Evolutionary conservation across 2,888 invertebrate species (phyloP).

Genomic region (Alsophila aescularia): DNA sequence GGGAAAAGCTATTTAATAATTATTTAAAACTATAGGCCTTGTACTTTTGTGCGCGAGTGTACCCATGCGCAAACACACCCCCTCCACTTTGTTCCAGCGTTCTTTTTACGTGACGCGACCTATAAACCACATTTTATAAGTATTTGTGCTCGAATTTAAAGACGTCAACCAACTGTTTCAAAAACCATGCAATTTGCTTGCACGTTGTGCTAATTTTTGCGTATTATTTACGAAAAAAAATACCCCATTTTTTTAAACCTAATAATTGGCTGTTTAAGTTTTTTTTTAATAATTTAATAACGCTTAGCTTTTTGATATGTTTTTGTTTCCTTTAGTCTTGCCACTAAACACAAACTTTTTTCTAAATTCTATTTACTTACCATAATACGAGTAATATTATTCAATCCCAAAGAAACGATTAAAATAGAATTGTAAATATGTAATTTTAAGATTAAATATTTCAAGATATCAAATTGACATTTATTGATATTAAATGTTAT

Average conservation of each 20-base stretch:
- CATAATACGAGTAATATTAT: no score
- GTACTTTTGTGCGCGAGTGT: no score
- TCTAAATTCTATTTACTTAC: background rate
- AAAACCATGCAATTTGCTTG: background rate
- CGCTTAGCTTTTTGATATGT: conserved; percentile 39
- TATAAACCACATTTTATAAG: no score
- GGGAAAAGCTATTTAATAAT: no score
- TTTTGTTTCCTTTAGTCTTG: conserved; percentile 14
- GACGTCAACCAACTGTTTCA: background rate
- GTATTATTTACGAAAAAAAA: background rate
- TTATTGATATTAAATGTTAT: background rate
- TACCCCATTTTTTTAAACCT: no score
- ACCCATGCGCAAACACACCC: no score
- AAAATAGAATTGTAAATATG: background rate
- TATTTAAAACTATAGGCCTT: no score
- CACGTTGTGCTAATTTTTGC: background rate
- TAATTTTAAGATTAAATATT: background rate
- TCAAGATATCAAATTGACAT: background rate
- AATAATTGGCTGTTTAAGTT: no score
- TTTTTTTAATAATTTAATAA: no score
- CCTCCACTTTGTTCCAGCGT: no score
- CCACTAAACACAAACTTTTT: background rate
- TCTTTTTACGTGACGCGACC: no score
- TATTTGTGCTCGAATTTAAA: no score
- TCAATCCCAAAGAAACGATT: background rate